Evolutionary conservation across 2,888 invertebrate genomes (phyloP).

Genomic region (Liopterus haemorrhoidalis): DNA sequence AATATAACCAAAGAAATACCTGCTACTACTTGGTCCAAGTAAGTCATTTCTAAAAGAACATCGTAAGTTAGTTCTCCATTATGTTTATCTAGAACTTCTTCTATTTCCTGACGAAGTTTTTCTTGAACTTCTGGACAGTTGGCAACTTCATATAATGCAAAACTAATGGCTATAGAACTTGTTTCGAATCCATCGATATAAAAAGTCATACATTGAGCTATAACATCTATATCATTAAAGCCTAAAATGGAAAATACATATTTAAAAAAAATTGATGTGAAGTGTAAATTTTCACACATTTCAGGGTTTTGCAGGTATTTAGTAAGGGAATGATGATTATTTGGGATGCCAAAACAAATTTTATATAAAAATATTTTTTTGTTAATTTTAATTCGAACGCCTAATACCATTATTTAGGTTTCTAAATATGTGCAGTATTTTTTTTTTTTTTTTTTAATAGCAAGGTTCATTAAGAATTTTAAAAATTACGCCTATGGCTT

Average conservation of each 20-base stretch:
- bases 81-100: conserved; percentile 39
- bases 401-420: too few species aligned
- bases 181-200: conserved; percentile 53
- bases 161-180: conserved; percentile 48
- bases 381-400: too few species aligned
- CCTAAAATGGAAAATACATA: too few species aligned
- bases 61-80: conserved; percentile 47
- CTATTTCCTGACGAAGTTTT: conserved; percentile 44
- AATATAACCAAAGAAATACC: conserved; percentile 37
- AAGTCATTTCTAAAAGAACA: conserved; percentile 46
- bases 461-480: too few species aligned
- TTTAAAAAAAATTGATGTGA: conserved; percentile 3
- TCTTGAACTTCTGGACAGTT: conserved; percentile 45
- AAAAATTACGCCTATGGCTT: too few species aligned
- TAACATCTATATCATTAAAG: conserved; percentile 45
- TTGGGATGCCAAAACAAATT: too few species aligned
- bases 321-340: background rate
- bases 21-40: conserved; percentile 47
- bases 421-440: too few species aligned
- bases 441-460: too few species aligned
- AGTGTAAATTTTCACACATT: too few species aligned
- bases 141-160: conserved; percentile 47
- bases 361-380: too few species aligned
- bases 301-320: background rate
- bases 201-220: conserved; percentile 52